Conservation (phyloP, 2,113 vertebrate genomes). For the Cepphus grylle region DNA sequence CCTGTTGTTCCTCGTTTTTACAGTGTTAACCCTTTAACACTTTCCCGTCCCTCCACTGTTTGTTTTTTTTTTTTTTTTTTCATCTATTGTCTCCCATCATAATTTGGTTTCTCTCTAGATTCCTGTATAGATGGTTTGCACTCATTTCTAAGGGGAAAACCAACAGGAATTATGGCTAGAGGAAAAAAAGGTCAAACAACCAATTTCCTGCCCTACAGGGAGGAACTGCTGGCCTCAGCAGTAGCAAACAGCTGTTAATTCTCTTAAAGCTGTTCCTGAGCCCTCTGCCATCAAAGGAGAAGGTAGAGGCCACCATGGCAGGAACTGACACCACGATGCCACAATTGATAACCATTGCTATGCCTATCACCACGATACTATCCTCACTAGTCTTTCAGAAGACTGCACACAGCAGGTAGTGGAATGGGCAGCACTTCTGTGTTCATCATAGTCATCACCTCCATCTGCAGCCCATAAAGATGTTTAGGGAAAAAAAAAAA, state of each 20-base stretch:
- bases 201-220: background rate
- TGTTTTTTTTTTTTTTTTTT: background rate
- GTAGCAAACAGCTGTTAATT: background rate
- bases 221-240: background rate
- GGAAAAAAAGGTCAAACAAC: background rate
- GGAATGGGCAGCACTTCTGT: background rate
- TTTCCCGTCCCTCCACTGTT: accelerated
- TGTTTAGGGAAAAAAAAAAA: background rate
- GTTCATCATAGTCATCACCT: background rate
- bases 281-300: background rate
- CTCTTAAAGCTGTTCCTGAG: background rate
- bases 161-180: background rate
- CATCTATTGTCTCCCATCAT: background rate
- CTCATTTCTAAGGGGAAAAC: background rate
- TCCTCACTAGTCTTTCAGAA: background rate
- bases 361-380: background rate
- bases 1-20: background rate
- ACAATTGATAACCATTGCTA: accelerated
- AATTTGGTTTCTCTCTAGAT: background rate
- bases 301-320: background rate
- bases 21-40: background rate
- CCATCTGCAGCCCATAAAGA: background rate
- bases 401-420: background rate
- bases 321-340: background rate
- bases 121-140: background rate